phyloP scores from a whole-genome alignment of 1,140 invertebrate species.

The Cherax destructor region DNA sequence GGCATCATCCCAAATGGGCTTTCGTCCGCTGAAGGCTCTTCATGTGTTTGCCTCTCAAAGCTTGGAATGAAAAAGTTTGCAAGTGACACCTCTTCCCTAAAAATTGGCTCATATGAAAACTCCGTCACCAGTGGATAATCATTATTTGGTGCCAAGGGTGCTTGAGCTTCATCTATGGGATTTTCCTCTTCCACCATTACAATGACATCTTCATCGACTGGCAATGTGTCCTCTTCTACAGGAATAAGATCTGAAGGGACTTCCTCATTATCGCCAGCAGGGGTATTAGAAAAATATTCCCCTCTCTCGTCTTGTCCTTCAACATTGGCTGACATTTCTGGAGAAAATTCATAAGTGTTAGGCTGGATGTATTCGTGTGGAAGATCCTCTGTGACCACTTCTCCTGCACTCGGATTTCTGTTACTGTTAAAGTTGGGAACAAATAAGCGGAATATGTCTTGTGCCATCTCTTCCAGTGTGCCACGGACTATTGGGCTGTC shows the following conservation, averaged over 20 bases:
- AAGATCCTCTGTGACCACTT: not conserved
- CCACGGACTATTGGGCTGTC: not conserved
- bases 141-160: not conserved
- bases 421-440: not conserved
- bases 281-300: not conserved
- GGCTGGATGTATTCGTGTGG: not conserved
- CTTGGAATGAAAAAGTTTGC: not conserved
- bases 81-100: not conserved
- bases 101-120: not conserved
- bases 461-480: not conserved
- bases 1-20: not conserved
- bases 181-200: not conserved
- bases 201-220: not conserved
- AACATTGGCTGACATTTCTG: not conserved
- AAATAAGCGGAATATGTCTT: not conserved
- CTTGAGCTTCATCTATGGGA: not conserved
- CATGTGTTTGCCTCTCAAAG: not conserved
- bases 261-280: not conserved
- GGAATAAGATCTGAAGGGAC: not conserved
- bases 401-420: not conserved
- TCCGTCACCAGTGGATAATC: not conserved
- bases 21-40: not conserved
- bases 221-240: not conserved
- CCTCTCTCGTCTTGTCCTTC: not conserved
- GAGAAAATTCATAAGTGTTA: not conserved